phyloP scores from a whole-genome alignment of 2,888 invertebrate genomes.

The Neoitamus cyanurus region DNA sequence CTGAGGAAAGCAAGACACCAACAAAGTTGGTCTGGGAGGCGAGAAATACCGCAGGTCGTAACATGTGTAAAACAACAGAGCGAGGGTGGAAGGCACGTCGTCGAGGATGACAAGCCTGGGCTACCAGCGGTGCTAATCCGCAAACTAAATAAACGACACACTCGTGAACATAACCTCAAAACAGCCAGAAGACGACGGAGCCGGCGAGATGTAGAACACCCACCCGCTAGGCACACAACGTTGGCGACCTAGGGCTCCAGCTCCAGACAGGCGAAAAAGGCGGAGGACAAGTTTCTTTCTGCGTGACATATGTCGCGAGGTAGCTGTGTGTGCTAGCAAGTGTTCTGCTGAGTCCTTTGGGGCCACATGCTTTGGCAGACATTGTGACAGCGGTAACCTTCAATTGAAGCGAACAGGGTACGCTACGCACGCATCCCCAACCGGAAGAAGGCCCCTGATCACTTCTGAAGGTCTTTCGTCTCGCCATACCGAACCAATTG shows the following conservation, averaged over 20 bases:
- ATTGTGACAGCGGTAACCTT: neutral
- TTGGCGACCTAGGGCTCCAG: neutral
- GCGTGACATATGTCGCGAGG: slow-evolving; percentile 31
- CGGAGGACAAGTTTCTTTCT: slow-evolving; percentile 11
- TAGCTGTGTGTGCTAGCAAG: neutral
- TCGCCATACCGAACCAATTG: slow-evolving; percentile 29
- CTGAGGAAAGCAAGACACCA: neutral
- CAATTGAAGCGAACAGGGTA: neutral
- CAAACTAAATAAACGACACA: slow-evolving; percentile 44
- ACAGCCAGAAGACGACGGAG: slow-evolving; percentile 8
- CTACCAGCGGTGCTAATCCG: slow-evolving; percentile 45
- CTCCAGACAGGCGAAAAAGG: neutral
- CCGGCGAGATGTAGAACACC: slow-evolving; percentile 13
- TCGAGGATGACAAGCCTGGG: neutral
- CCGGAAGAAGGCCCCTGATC: slow-evolving; percentile 36
- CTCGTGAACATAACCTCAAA: slow-evolving; percentile 43
- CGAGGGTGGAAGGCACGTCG: neutral
- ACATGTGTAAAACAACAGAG: slow-evolving; percentile 43
- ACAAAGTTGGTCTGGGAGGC: neutral
- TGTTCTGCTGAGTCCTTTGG: slow-evolving; percentile 21
- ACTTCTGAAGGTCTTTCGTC: slow-evolving; percentile 43
- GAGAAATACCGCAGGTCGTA: slow-evolving; percentile 22
- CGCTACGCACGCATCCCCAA: slow-evolving; percentile 26
- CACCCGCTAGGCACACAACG: slow-evolving; percentile 32
- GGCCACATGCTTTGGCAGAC: neutral